Evolutionary conservation across 2,113 vertebrate genomes (phyloP), one percentile per base, ranked within the genome.

Genomic region (Psophia crepitans): DNA sequence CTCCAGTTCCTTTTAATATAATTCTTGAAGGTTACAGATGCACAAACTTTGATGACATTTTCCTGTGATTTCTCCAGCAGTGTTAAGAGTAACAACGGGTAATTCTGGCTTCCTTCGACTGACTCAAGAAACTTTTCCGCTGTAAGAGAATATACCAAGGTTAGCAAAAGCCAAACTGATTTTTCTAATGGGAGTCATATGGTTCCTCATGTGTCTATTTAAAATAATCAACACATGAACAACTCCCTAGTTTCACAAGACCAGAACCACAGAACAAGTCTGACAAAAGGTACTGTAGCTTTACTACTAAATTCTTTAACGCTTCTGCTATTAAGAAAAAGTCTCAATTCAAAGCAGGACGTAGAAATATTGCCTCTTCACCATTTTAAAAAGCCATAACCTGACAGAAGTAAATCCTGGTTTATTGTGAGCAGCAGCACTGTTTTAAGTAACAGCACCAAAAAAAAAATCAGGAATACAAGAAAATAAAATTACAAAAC

Each of bases 1-100:
- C 99, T 99, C 99, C 99, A 99, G 97, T 99, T 99, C 97, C 99
- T 99, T 97, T 99, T 99, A 95, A 99, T 99, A 90, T 99, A 99
- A 89, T 99, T 99, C 97, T 99, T 99, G 97, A 99, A 99, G 0
- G 99, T 99, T 74, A 99, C 99, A 75, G 99, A 99, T 37, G 99
- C 98, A 96, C 99, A 99, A 39, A 99, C 99, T 94, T 99, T 98
- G 87, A 99, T 99, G 92, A 99, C 99, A 44, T 98, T 99, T 93
- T 99, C 99, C 93, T 99, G 99, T 49, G 99, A 99, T 91, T 99
- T 99, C 95, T 99, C 99, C 94, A 99, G 95, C 75, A 99, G 96
- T 0, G 99, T 99, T 91, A 99, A 98, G 15, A 99, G 98, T 69
- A 99, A 96, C 75, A 99, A 87, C 0, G 99, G 99, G 32, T 99